Percentiles rank a stretch among this genome's conserved stretches.
Evolutionary conservation across 2,797 vertebrate genomes (phyloP).

Genomic region (Ciconia nigra): DNA sequence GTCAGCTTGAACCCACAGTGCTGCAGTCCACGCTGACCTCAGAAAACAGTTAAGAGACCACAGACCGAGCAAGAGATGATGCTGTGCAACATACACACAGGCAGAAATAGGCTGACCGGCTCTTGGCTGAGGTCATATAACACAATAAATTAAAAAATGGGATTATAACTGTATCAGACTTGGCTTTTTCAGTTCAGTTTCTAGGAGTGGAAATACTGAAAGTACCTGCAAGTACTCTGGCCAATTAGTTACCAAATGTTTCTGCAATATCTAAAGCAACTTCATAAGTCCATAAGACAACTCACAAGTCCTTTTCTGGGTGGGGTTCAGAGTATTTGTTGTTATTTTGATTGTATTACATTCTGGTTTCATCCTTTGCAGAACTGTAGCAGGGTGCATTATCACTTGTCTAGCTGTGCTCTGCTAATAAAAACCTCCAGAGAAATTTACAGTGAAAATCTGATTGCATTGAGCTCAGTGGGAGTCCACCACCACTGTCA

Average conservation of each 20-base stretch:
- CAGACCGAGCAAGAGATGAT: background rate
- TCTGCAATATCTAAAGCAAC: background rate
- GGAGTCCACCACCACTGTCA: background rate
- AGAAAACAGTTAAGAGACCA: background rate
- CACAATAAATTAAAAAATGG: background rate
- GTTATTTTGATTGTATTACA: background rate
- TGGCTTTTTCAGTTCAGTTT: background rate
- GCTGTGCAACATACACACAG: rapidly evolving
- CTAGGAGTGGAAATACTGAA: background rate
- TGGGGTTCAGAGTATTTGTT: background rate
- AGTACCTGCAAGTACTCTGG: background rate
- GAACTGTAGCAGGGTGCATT: background rate
- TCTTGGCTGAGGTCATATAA: background rate
- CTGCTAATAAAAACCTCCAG: background rate
- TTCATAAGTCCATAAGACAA: background rate
- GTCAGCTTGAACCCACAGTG: background rate
- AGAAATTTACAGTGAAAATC: background rate
- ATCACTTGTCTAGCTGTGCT: background rate
- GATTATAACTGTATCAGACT: background rate
- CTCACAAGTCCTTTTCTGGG: background rate
- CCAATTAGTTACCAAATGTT: background rate
- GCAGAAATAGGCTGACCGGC: background rate
- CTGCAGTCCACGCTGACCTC: background rate
- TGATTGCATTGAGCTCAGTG: background rate
- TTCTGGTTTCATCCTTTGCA: background rate